Evolutionary conservation across 2,113 vertebrate species (phyloP), one percentile per base, ranked within the genome.

Genomic region (Ellobius talpinus): DNA sequence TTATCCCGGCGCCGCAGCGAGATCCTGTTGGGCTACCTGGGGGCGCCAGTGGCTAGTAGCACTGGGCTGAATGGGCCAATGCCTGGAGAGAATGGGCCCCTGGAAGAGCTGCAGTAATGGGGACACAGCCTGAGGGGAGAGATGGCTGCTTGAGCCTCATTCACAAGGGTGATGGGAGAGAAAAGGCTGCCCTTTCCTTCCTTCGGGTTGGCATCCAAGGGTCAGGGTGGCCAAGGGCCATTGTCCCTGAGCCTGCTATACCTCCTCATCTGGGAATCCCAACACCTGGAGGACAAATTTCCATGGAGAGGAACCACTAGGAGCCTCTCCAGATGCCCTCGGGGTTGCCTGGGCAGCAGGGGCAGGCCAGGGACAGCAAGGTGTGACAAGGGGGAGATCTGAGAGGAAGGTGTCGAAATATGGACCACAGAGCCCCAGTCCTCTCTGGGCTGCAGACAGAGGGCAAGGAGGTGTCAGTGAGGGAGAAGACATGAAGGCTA

Each of bases 1-100:
- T 99, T 99, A 70, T 99, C 99, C 0, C 99, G 99, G 97, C 99
- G 99, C 76, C 99, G 99, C 94, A 99, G 99, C 0, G 99, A 99
- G 93, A 99, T 99, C 97, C 99, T 99, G 77, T 93, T 99, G 19
- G 99, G 99, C 0, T 99, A 99, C 55, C 98, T 99, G 98, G 99
- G 99, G 72, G 98, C 98, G 0, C 98, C 99, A 3, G 96, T 85
- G 5, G 95, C 99, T 26, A 87, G 97, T 0, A 96, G 89, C 7
- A 0, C 29, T 0, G 99, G 99, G 97, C 96, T 99, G 94, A 99
- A 99, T 0, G 99, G 99, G 3, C 94, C 52, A 0, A 96, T 99
- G 39, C 98, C 99, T 0, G 96, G 26, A 36, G 98, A 98, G 47
- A 96, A 96, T 0, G 96, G 98, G 42, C 96, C 97, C 0, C 93